These are phyloP conservation scores for Bimastos eiseni DNA, from an alignment of 2,888 invertebrate genomes.

Conservation along the genomic window DNA sequence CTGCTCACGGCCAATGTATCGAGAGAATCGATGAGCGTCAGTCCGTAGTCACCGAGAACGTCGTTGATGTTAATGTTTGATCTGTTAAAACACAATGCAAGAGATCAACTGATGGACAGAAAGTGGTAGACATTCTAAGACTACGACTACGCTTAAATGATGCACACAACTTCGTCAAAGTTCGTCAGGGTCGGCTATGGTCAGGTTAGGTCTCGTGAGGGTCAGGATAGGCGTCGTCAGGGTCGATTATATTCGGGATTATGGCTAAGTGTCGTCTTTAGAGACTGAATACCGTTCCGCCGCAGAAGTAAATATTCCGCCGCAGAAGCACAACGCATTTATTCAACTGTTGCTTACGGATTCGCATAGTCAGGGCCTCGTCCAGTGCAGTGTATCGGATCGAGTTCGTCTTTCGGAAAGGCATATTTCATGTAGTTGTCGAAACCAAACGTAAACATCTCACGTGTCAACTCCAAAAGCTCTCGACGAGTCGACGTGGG, in stretches of 20 bases:
- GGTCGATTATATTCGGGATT: no score
- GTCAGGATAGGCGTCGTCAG: no score
- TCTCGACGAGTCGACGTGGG: conserved; percentile 55
- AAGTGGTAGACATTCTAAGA: no score
- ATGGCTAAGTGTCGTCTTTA: no score
- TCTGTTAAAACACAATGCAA: conserved; percentile 60
- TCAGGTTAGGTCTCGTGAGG: no score
- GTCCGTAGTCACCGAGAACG: conserved; percentile 69
- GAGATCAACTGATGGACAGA: no score
- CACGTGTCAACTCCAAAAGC: conserved; percentile 61
- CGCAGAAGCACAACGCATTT: no score
- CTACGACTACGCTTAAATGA: no score
- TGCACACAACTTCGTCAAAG: no score
- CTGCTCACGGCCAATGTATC: conserved; percentile 67
- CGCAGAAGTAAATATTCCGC: no score
- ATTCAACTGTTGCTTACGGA: conserved; percentile 64
- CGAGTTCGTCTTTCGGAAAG: conserved; percentile 70
- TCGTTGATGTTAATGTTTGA: conserved; percentile 72
- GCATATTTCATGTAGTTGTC: conserved; percentile 71
- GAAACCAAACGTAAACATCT: conserved; percentile 69
- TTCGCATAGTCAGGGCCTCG: conserved; percentile 69
- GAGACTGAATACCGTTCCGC: no score
- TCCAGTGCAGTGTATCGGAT: conserved; percentile 70
- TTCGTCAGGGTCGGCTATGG: no score
- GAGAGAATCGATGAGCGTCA: conserved; percentile 69